phyloP scores from a whole-genome alignment of 2,113 vertebrate genomes.

The Trogon melanurus region DNA sequence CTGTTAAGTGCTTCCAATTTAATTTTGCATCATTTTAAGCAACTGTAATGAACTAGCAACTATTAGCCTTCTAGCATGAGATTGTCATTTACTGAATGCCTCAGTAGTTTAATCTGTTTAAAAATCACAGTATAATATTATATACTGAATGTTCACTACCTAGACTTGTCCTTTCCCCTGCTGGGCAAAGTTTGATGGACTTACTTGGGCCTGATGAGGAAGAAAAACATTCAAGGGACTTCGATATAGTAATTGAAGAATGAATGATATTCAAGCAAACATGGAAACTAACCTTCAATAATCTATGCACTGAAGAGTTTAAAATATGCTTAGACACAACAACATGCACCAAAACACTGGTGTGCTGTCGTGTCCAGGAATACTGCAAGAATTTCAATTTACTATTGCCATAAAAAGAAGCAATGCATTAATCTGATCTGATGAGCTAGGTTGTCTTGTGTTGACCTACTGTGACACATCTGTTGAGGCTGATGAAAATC shows the following conservation, averaged over 20 bases:
- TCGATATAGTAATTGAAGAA: not conserved
- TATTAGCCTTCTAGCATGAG: not conserved
- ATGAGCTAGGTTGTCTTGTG: not conserved
- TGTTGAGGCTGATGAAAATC: not conserved
- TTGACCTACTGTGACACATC: not conserved
- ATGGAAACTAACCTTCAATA: slow-evolving; percentile 34
- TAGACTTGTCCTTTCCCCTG: slow-evolving; percentile 5
- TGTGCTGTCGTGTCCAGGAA: not conserved
- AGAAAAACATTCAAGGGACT: slow-evolving; percentile 23
- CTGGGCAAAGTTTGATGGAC: slow-evolving; percentile 34
- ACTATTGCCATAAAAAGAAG: not conserved
- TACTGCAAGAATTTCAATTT: not conserved
- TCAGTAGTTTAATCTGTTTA: not conserved
- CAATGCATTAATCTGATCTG: not conserved
- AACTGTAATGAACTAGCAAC: not conserved
- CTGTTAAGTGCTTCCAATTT: not conserved
- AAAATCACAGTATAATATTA: not conserved
- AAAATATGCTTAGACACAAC: not conserved
- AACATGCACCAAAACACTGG: not conserved
- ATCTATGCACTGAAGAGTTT: not conserved
- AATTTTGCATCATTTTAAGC: not conserved
- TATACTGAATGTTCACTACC: not conserved
- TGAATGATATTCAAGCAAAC: slow-evolving; percentile 35
- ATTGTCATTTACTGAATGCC: not conserved
- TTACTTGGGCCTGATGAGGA: slow-evolving; percentile 44